Base-by-base conservation (phyloP, 2,888 invertebrate species). In the Teleogryllus oceanicus region DNA sequence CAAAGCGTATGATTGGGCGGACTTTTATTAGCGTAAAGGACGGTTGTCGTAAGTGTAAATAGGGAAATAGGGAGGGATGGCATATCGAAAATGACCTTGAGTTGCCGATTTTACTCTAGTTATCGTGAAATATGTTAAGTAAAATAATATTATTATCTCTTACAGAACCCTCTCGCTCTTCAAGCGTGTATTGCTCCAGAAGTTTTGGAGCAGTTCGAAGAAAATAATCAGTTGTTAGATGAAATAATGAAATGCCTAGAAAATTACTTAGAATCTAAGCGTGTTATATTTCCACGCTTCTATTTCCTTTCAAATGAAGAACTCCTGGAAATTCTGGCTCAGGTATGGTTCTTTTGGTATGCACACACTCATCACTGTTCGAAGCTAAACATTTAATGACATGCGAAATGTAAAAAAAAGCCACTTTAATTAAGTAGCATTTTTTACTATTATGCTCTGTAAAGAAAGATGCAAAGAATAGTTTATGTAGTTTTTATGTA, bases 281-380 rank as follows among this genome's bases (percentile, higher is more conserved):
- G 96, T 75, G 93, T 95, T 13, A 93, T 95, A 0, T 96, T 96
- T 86, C 95, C 96, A 16, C 88, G 96, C 83, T 96, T 96, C 87
- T 96, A 96, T 87, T 96, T 96, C 86, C 87, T 96, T 81, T 96
- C 96, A 1, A 96, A 96, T 85, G 96, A 96, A 84, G 96, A 96
- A 85, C 88, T 96, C 20, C 88, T 96, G 82, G 96, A 96, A 87
- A 97, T 97, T 83, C 88, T 97, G 81, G 96, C 96, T 0, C 96
- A 97, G 90, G 92, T 92, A 87, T 74, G n/a, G 0, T 24, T 24
- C 3, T 24, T 24, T 24, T 24, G 24, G 3, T 24, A 24, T 3
- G 20, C 2, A 2, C 2, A 2, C 2, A n/a, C 18, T 74, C 74
- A 2, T 20, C 20, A 74, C 74, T 74, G 18, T 74, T 2, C 2